Evolutionary conservation across 2,888 invertebrate genomes (phyloP), one percentile per base, ranked within the genome.

Genomic region (Trissoscelio sp.): DNA sequence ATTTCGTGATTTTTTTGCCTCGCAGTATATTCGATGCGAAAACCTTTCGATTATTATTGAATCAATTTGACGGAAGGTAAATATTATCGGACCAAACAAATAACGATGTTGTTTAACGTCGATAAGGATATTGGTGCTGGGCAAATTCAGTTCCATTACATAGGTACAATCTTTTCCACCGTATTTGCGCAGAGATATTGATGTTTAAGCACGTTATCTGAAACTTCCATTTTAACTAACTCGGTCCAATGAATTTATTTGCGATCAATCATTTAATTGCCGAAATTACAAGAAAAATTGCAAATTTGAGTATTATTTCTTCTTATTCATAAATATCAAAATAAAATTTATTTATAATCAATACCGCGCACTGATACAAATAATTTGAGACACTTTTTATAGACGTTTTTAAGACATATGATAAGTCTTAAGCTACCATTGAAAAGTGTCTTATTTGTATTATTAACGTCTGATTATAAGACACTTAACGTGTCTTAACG

Each of bases 41-140:
- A 66, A 34, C 22, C 14, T 22, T 55, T 44, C 55, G 77, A 77
- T 62, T 55, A 53, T 44, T 20, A 24, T 60, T 39, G 48, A 62
- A 60, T 60, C 51, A 44, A 53, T 64, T 64, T 46, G 28, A 55
- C 55, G 69, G 42, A 58, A 75, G 31, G 64, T 44, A 57, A 70
- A 75, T 75, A 75, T 75, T 70, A 39, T 67, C 58, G 12, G 37
- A 44, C n/a, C 58, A 80, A 75, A 80, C 75, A 75, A 64, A n/a
- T 51, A 69, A 46, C 69, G 48, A 46, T 53, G 46, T 62, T 48
- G 46, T 39, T 60, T 46, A 46, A 42, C 39, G 48, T 58, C 34
- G 69, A 66, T 62, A 57, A 79, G 39, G 34, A 73, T 73, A 79
- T 67, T 66, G 58, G 20, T 12, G 34, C 24, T 55, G 55, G 24